A percentile compares a stretch with the other conserved stretches of the same genome.
Conservation (phyloP, 2,888 invertebrate species). For the Trisateles emortualis region DNA sequence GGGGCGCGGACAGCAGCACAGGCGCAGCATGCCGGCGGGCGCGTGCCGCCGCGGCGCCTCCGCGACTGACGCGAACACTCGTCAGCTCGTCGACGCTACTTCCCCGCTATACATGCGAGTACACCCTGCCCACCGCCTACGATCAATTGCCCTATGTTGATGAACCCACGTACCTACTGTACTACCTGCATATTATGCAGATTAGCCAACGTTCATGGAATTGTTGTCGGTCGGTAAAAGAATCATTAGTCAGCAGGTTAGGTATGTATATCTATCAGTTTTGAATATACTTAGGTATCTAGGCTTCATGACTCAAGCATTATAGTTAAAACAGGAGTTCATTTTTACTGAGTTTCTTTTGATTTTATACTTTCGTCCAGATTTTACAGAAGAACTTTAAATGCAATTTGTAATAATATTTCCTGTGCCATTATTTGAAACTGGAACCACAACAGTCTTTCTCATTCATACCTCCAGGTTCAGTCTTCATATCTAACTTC, state of each 20-base stretch:
- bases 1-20: conserved; percentile 67
- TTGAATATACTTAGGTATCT: no score
- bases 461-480: no score
- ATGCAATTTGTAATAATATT: no score
- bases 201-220: conserved; percentile 58
- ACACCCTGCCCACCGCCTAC: conserved; percentile 41
- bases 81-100: conserved; percentile 58
- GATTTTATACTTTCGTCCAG: background rate
- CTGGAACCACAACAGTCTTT: no score
- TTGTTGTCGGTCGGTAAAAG: conserved; percentile 37
- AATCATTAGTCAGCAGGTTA: conserved; percentile 39
- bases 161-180: conserved; percentile 60
- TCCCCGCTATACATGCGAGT: conserved; percentile 8
- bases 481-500: background rate
- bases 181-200: conserved; percentile 74
- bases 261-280: no score
- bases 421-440: no score
- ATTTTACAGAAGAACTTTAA: no score
- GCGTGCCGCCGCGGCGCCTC: conserved; percentile 71
- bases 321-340: background rate
- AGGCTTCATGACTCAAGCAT: conserved; percentile 21
- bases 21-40: conserved; percentile 72
- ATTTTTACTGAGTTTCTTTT: no score
- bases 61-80: conserved; percentile 76
- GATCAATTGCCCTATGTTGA: conserved; percentile 71